Base-by-base conservation (phyloP, 2,797 vertebrate genomes). In the Margarornis squamiger region DNA sequence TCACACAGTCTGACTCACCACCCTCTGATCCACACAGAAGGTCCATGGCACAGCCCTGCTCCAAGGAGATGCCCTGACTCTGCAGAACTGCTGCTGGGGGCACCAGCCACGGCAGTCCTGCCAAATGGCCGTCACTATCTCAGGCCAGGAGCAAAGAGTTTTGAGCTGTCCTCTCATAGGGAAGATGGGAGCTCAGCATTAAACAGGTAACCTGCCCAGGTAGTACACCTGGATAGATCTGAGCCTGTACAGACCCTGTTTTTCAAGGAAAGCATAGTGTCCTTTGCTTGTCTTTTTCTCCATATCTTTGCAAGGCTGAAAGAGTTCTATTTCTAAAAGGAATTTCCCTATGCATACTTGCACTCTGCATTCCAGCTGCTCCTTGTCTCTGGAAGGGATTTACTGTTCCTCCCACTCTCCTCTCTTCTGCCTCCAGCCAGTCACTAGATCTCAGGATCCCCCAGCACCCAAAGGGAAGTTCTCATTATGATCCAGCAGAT, bases 21-120 rank as follows among this genome's bases (percentile, higher is more conserved):
- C 2, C 21, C 41, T 30, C 43, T 1, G 10, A 3, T 24, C 39
- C 45, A 1, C 22, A 2, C 19, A 22, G 24, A 5, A 26, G 71
- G 19, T 32, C 65, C 51, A 0, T 0, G 7, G 71, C 79, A 58
- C 71, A 38, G 49, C 36, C 29, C 52, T 27, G 52, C 36, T 26
- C 51, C 41, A 3, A 29, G 43, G 51, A 48, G 38, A 71, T 45
- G 62, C 20, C 21, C 21, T 79, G 41, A 9, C 32, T n/a, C 49
- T 7, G 18, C 59, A 51, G 26, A 23, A 39, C 11, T 27, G 62
- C 46, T 82, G 51, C 61, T 57, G 38, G 27, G 55, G 2, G 5
- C 74, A 49, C 16, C 74, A 54, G 55, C n/a, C 88, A 34, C 10
- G 1, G 14, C 61, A 12, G 17, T 39, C 27, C 30, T 8, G 51